Base-by-base conservation (phyloP, 1,140 invertebrate species). In the Whitmania pigra region DNA sequence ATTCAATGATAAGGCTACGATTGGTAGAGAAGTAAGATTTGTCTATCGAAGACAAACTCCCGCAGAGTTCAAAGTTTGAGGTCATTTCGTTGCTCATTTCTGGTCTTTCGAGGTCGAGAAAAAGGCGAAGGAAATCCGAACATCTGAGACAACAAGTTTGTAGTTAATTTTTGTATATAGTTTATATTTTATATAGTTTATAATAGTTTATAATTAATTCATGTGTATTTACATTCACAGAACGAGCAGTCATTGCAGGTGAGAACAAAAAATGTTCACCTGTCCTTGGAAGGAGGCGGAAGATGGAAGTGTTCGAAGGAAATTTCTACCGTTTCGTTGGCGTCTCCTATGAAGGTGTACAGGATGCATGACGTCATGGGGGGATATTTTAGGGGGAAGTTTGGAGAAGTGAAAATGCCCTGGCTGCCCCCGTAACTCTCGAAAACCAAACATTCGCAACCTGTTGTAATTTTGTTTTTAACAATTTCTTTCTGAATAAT, bases 401-500 rank as follows among this genome's bases (percentile, higher is more conserved):
- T 88, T 1, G 90, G 90, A 73, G 89, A 90, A 77, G 86, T 89
- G 83, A 92, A 92, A 29, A 86, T 86, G 69, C 89, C 90, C 73
- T 87, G 86, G 78, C 89, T 87, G 78, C 89, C 89, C 75, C 87
- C 89, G 79, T 87, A 88, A 49, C 88, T 89, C 74, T 87, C 88
- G 76, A 89, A 89, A 81, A 88, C 85, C 67, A 91, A 82, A 80
- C 90, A 92, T 71, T 88, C 87, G 81, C 90, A 92, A 82, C 88
- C 90, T 91, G 83, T 49, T 17, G 43, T 15, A 11, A 49, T 49
- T 5, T 49, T 49, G 0, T 49, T 0, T 17, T 49, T 17, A 49
- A 49, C 13, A 49, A 49, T 49, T 49, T 17, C 5, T 49, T 49
- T 17, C 11, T 0, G 43, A 49, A 49, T 49, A 49, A 49, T 7